A percentile compares a stretch with the other conserved stretches of the same genome.
phyloP scores from a whole-genome alignment of 2,113 vertebrate species.

The Bathybates hornii region DNA sequence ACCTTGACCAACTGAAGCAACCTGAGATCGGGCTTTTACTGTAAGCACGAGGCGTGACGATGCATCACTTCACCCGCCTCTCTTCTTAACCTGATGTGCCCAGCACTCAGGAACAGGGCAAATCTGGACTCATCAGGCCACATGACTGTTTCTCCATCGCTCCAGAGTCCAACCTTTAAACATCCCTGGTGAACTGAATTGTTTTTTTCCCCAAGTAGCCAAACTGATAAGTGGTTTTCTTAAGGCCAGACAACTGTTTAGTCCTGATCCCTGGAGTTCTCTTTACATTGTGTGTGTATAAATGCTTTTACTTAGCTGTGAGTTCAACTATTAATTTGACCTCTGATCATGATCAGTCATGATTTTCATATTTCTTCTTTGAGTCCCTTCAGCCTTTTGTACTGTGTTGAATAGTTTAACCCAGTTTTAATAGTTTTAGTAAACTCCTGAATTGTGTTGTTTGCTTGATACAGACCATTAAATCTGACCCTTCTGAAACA shows the following conservation, averaged over 20 bases:
- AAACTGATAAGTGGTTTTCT: background rate
- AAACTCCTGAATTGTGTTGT: background rate
- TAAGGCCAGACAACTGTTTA: background rate
- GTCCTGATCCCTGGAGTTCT: background rate
- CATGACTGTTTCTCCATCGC: background rate
- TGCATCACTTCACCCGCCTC: background rate
- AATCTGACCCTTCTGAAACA: background rate
- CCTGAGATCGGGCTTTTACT: background rate
- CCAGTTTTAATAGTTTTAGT: background rate
- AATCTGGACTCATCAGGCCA: background rate
- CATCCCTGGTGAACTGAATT: background rate
- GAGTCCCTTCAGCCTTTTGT: background rate
- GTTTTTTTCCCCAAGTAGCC: background rate
- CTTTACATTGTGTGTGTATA: background rate
- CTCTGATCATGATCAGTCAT: background rate
- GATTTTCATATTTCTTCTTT: background rate
- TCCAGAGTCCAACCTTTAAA: background rate
- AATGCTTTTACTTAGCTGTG: background rate
- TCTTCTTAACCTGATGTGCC: background rate
- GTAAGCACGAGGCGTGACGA: background rate
- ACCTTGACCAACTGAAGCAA: background rate
- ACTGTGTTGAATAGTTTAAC: background rate
- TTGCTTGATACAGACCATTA: background rate
- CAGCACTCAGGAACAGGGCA: background rate
- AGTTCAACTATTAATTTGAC: background rate